Conservation (phyloP, 2,113 vertebrate genomes). For the Electrona antarctica region DNA sequence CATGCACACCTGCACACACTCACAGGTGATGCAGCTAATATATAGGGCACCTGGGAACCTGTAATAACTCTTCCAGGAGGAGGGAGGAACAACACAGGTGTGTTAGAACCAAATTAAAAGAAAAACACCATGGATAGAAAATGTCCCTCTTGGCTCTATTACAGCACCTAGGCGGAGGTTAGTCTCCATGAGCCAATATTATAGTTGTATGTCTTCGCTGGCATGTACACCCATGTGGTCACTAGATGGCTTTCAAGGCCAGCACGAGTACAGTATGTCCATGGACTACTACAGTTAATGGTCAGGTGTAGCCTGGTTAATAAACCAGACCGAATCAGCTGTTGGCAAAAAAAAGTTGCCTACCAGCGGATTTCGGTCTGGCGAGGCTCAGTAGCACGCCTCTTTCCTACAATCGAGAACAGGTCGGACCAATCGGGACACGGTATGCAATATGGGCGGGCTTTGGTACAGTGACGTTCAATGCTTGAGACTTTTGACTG, state of each 20-base stretch:
- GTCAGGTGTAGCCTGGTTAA: no score
- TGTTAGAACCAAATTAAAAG: constrained; percentile 10
- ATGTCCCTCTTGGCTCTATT: constrained; percentile 29
- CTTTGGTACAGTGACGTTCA: no score
- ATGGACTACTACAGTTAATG: constrained; percentile 33
- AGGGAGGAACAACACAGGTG: constrained; percentile 24
- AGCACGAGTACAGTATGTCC: constrained; percentile 4
- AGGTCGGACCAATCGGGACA: no score
- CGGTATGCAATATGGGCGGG: no score
- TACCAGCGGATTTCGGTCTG: no score
- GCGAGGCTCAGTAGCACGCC: no score
- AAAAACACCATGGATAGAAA: background rate
- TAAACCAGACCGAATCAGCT: no score
- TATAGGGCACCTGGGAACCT: constrained; percentile 5
- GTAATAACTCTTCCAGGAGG: constrained; percentile 26
- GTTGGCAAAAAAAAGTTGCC: no score
- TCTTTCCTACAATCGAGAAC: no score
- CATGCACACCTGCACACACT: background rate
- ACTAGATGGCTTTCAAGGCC: constrained; percentile 69
- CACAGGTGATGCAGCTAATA: constrained; percentile 15
- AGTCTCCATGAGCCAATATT: constrained; percentile 49
- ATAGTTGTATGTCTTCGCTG: constrained; percentile 36
- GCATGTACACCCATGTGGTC: constrained; percentile 56
- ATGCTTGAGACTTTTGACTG: no score
- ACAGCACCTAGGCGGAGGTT: constrained; percentile 19